Percentiles rank a stretch among this genome's conserved stretches.
These are phyloP conservation scores for Ibidorhyncha struthersii DNA, from an alignment of 2,113 vertebrate genomes.

Conservation along the genomic window DNA sequence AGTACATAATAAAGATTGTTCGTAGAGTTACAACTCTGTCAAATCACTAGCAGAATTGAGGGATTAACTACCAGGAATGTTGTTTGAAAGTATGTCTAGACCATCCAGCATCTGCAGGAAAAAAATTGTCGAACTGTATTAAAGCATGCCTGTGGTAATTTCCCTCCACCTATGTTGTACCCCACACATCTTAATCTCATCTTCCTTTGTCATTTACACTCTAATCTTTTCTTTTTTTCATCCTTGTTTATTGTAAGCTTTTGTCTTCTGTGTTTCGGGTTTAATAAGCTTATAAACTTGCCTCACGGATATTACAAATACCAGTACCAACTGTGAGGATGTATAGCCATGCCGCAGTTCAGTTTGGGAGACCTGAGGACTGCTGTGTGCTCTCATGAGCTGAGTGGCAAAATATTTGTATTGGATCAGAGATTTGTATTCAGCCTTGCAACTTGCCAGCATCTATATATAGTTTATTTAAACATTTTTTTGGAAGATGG, in stretches of 20 bases:
- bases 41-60: neutral
- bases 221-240: conserved; percentile 58
- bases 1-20: conserved; percentile 9
- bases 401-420: conserved; percentile 42
- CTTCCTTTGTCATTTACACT: conserved; percentile 38
- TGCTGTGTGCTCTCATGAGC: neutral
- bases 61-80: conserved; percentile 58
- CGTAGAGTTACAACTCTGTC: neutral
- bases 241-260: conserved; percentile 61
- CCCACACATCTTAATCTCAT: neutral
- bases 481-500: neutral
- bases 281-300: conserved; percentile 67
- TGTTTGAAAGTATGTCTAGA: conserved; percentile 38
- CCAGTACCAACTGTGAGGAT: conserved; percentile 19
- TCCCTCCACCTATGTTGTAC: neutral
- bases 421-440: conserved; percentile 41
- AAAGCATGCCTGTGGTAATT: conserved; percentile 36
- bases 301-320: conserved; percentile 39
- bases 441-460: neutral
- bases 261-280: conserved; percentile 58
- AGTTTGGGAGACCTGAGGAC: neutral
- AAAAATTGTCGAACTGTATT: neutral
- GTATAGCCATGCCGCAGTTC: neutral
- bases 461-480: conserved; percentile 46
- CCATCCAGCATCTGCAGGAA: conserved; percentile 24